Conservation (phyloP, 2,888 invertebrate species). For the Cylloceria caligata region DNA sequence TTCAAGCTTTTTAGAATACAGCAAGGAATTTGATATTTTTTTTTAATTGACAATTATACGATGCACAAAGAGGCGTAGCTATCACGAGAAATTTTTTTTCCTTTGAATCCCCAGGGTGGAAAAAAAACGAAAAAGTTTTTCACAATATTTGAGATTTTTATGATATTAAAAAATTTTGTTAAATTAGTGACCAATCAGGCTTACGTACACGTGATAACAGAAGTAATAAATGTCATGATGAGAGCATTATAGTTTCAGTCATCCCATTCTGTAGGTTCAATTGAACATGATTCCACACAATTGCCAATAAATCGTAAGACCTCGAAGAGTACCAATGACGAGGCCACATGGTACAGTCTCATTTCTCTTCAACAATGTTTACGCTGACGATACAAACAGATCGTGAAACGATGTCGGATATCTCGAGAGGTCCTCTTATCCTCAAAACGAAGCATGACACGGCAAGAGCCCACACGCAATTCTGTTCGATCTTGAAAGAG, state of each 20-base stretch:
- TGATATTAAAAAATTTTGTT: no score
- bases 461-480: constrained; percentile 35
- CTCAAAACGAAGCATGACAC: constrained; percentile 35
- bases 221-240: not conserved
- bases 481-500: constrained; percentile 7
- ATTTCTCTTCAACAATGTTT: constrained; percentile 25
- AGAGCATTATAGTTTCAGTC: not conserved
- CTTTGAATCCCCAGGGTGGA: not conserved
- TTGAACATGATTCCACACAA: not conserved
- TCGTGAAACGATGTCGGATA: constrained; percentile 21
- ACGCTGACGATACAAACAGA: constrained; percentile 4
- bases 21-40: constrained; percentile 21
- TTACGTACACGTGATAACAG: not conserved
- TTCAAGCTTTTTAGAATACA: constrained; percentile 35
- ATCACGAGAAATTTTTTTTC: not conserved
- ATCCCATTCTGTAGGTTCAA: not conserved
- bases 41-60: not conserved
- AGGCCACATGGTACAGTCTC: constrained; percentile 29
- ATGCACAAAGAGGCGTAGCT: not conserved
- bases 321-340: not conserved
- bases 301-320: not conserved
- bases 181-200: no score
- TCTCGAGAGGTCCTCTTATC: constrained; percentile 12
- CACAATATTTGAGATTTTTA: no score
- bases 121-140: not conserved